Conservation (phyloP, 2,888 invertebrate species). For the Athripsodes cinereus region DNA sequence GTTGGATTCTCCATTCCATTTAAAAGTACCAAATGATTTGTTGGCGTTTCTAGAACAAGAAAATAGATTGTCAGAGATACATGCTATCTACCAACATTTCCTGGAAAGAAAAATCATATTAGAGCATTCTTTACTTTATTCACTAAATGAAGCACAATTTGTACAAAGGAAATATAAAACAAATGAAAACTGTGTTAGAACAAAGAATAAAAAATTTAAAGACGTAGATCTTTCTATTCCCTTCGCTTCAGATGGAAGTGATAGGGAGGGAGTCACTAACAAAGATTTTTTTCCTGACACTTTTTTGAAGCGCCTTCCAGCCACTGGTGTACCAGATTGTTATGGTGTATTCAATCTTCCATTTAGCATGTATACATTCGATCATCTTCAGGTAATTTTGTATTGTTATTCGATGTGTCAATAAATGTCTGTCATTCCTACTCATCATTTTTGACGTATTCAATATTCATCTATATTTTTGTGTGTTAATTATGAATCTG, state of each 20-base stretch:
- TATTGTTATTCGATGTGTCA: too few species aligned
- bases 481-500: too few species aligned
- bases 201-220: constrained; percentile 47
- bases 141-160: constrained; percentile 53
- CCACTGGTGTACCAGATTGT: constrained; percentile 55
- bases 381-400: constrained; percentile 49
- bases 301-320: constrained; percentile 26
- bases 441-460: too few species aligned
- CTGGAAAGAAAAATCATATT: constrained; percentile 52
- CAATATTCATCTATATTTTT: too few species aligned
- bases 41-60: constrained; percentile 73
- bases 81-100: constrained; percentile 58
- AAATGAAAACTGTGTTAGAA: constrained; percentile 60
- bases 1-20: constrained; percentile 67
- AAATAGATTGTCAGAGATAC: constrained; percentile 55
- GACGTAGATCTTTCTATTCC: constrained; percentile 63
- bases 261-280: constrained; percentile 42
- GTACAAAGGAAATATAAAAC: constrained; percentile 45
- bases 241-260: constrained; percentile 52
- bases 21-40: constrained; percentile 67
- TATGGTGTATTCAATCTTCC: constrained; percentile 52
- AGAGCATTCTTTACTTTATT: constrained; percentile 53
- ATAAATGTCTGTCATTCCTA: too few species aligned
- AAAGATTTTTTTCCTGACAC: constrained; percentile 27
- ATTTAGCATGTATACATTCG: constrained; percentile 58